These are phyloP conservation scores for Eretmocerus hayati DNA, from an alignment of 2,888 invertebrate genomes.

Conservation along the genomic window DNA sequence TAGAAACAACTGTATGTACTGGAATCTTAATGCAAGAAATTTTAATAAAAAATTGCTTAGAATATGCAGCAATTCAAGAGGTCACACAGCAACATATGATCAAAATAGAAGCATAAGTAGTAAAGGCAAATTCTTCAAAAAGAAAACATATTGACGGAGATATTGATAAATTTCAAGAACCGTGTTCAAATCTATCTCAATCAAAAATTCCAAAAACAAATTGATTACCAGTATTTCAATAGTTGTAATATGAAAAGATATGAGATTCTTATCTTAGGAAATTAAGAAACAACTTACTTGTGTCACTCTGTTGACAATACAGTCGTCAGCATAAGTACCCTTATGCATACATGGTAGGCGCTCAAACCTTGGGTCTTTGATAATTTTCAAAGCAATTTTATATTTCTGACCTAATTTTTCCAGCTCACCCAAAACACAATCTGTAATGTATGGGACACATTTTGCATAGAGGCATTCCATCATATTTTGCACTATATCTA, in stretches of 20 bases:
- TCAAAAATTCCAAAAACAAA: neutral
- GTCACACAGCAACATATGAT: too few relatives aligned
- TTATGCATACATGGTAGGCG: conserved; percentile 89
- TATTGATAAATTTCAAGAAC: too few relatives aligned
- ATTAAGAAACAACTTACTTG: conserved; percentile 50
- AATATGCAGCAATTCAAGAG: too few relatives aligned
- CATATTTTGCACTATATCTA: conserved; percentile 95
- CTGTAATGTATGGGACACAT: conserved; percentile 95
- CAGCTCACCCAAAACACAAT: conserved; percentile 95
- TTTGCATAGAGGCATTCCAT: conserved; percentile 99
- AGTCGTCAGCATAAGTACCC: conserved; percentile 99
- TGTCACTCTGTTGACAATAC: conserved; percentile 88
- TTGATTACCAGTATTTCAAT: neutral
- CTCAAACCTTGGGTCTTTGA: conserved; percentile 91
- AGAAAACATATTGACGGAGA: too few relatives aligned
- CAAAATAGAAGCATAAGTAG: too few relatives aligned
- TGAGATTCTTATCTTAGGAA: neutral
- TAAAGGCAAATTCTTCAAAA: too few relatives aligned
- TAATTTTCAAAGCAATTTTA: conserved; percentile 86
- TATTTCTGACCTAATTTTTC: conserved; percentile 96
- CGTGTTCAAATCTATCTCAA: too few relatives aligned
- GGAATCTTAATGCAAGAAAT: too few relatives aligned
- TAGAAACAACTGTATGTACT: too few relatives aligned
- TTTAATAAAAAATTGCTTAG: too few relatives aligned
- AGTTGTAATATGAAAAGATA: neutral